phyloP scores from a whole-genome alignment of 23 tunicate genomes.

The Diplosoma virens region DNA sequence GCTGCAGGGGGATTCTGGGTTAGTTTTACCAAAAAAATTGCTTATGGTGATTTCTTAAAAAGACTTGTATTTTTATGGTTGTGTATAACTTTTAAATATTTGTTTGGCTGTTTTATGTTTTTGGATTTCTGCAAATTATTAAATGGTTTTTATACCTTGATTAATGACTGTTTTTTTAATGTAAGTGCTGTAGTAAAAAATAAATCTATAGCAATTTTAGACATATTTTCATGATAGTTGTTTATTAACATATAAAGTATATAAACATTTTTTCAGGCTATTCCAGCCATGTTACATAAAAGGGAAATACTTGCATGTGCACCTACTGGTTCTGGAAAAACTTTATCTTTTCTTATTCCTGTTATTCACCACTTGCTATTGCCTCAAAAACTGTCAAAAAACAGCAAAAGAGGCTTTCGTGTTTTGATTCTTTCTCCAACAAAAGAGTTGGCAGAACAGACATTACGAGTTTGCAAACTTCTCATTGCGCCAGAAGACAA shows the following conservation, averaged over 20 bases:
- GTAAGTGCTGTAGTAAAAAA: too few relatives aligned
- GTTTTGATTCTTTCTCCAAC: conserved; percentile 79
- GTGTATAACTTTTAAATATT: too few relatives aligned
- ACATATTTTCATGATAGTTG: too few relatives aligned
- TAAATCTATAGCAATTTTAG: too few relatives aligned
- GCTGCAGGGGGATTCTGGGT: too few relatives aligned
- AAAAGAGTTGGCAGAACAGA: conserved; percentile 82
- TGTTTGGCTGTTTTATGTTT: too few relatives aligned
- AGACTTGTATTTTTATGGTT: too few relatives aligned
- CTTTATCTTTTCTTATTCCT: conserved; percentile 81
- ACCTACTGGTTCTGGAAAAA: conserved; percentile 98
- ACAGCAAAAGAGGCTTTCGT: conserved; percentile 8
- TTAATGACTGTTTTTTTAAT: too few relatives aligned
- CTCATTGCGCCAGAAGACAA: conserved; percentile 34
- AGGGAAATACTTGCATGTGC: conserved; percentile 92
- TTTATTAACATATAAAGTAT: not conserved
- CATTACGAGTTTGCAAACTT: conserved; percentile 46
- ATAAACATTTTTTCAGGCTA: conserved; percentile 32
- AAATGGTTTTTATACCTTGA: too few relatives aligned
- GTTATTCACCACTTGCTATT: conserved; percentile 48
- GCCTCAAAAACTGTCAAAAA: not conserved
- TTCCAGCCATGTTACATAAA: conserved; percentile 78
- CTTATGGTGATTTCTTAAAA: too few relatives aligned
- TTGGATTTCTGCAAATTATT: too few relatives aligned
- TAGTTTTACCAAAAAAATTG: too few relatives aligned